Percentiles rank a stretch among this genome's conserved stretches.
These are phyloP conservation scores for Microctonus brassicae DNA, from an alignment of 2,888 invertebrate species.

Conservation along the genomic window DNA sequence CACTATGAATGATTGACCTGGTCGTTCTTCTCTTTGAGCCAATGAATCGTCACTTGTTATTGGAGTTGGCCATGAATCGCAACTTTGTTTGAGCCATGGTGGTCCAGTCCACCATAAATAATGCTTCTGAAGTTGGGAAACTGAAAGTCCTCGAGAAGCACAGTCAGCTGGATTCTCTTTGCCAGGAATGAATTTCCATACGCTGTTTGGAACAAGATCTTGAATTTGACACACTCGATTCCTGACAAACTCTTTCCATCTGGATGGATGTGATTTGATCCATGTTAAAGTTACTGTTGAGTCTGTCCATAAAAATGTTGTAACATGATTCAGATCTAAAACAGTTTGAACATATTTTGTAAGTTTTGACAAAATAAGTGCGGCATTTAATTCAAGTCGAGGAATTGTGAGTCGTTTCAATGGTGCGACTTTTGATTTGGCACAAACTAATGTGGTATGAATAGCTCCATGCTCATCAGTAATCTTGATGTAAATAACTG, in stretches of 20 bases:
- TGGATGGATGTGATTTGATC: constrained; percentile 6
- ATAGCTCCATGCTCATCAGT: too few species aligned
- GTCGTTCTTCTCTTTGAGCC: too few species aligned
- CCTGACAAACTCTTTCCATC: constrained; percentile 28
- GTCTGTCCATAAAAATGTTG: constrained; percentile 24
- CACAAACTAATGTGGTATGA: constrained; percentile 26
- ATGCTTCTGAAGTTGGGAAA: too few species aligned
- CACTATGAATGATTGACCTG: too few species aligned
- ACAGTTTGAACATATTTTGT: neutral
- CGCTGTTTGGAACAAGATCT: neutral
- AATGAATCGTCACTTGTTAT: too few species aligned
- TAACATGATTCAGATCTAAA: neutral
- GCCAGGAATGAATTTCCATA: too few species aligned
- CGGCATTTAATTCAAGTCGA: constrained; percentile 32
- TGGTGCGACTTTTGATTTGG: constrained; percentile 29
- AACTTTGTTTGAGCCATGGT: too few species aligned
- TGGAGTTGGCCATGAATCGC: too few species aligned
- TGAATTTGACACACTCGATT: constrained; percentile 10
- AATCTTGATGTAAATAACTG: constrained; percentile 29
- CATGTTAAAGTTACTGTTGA: constrained; percentile 20
- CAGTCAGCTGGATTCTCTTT: too few species aligned
- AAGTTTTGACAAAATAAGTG: constrained; percentile 16
- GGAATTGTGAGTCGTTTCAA: constrained; percentile 33
- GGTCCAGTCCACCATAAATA: too few species aligned
- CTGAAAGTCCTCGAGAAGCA: neutral